Conservation (phyloP, 2,888 invertebrate species). For the Pollenia amentaria region DNA sequence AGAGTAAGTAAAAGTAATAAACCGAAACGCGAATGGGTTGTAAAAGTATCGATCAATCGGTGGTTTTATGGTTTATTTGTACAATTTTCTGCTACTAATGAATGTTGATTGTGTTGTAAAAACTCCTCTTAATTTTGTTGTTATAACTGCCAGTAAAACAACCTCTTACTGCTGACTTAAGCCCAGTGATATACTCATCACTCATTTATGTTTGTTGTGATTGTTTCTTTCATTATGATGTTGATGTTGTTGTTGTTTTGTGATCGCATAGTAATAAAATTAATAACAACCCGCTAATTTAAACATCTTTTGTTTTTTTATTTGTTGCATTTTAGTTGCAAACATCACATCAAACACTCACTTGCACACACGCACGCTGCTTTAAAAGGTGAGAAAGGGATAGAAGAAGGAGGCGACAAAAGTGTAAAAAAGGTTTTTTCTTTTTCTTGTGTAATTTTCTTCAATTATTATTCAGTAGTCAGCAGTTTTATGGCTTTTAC, state of each 20-base stretch:
- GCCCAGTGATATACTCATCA: conserved; percentile 19
- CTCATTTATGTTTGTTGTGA: background rate
- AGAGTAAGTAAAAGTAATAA: conserved; percentile 10
- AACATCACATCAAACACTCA: background rate
- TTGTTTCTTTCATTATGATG: background rate
- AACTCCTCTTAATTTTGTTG: conserved; percentile 55
- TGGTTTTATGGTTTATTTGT: conserved; percentile 74
- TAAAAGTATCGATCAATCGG: conserved; percentile 72
- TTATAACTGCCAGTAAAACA: conserved; percentile 10
- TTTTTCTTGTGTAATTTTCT: background rate
- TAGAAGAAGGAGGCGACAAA: background rate
- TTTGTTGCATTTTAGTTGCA: conserved; percentile 34
- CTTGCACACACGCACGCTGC: background rate
- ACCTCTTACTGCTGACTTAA: background rate
- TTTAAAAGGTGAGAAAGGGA: background rate
- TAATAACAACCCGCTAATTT: conserved; percentile 84
- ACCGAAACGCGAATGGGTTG: conserved; percentile 33
- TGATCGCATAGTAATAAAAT: conserved; percentile 81
- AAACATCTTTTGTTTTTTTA: conserved; percentile 31
- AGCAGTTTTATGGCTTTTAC: conserved; percentile 49
- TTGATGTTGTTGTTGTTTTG: conserved; percentile 61
- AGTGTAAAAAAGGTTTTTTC: conserved; percentile 26
- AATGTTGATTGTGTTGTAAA: conserved; percentile 63
- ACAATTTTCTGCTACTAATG: conserved; percentile 70
- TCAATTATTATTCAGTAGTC: conserved; percentile 49